These are phyloP conservation scores for Macrobrachium rosenbergii DNA, from an alignment of 1,140 invertebrate species.

Conservation along the genomic window DNA sequence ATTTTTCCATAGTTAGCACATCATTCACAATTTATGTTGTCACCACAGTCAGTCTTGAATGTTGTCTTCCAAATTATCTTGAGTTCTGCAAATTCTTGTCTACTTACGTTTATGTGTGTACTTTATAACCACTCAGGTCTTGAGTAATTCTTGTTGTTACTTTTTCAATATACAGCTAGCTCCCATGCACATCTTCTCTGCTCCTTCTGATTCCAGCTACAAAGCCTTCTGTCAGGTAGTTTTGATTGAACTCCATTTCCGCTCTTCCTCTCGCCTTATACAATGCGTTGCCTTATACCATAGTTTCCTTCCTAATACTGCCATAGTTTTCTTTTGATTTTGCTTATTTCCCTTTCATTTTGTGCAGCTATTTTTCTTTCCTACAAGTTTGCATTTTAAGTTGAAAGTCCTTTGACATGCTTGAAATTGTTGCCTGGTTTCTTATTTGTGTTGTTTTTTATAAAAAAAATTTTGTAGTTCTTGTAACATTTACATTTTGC, in stretches of 20 bases:
- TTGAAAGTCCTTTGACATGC: background rate
- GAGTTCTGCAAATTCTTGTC: too few relatives aligned
- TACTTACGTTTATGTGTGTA: background rate
- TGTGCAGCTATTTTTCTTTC: background rate
- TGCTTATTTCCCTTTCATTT: background rate
- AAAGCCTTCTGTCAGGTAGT: slow-evolving; percentile 13
- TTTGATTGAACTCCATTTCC: background rate
- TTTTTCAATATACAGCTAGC: slow-evolving; percentile 6
- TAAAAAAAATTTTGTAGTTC: too few relatives aligned
- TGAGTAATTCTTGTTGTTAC: background rate
- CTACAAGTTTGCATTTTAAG: background rate
- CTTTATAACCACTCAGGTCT: background rate
- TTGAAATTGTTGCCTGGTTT: background rate
- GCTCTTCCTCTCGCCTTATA: background rate
- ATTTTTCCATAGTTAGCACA: too few relatives aligned
- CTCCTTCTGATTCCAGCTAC: slow-evolving; percentile 11
- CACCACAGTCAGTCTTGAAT: too few relatives aligned
- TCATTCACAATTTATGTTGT: too few relatives aligned
- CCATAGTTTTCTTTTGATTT: background rate
- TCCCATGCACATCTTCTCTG: slow-evolving; percentile 15
- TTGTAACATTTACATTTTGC: too few relatives aligned
- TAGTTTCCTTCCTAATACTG: background rate
- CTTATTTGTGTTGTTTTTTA: too few relatives aligned
- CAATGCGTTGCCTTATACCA: background rate
- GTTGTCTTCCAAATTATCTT: too few relatives aligned